Base-by-base conservation (phyloP, 2,888 invertebrate genomes). In the Rhorus exstirpatorius region DNA sequence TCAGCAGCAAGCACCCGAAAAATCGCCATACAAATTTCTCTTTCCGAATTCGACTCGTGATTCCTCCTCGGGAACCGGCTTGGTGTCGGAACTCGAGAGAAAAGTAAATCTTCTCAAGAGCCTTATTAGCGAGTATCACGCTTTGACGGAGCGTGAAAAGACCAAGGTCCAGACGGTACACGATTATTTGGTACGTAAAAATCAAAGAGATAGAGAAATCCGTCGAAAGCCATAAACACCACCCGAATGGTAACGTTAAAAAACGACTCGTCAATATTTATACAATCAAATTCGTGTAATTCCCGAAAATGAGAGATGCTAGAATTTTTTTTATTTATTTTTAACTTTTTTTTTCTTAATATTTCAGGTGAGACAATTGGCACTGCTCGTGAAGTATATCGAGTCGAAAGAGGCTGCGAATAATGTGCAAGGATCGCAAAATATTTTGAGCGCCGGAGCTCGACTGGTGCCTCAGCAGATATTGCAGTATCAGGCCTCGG, bases 111-210 rank as follows among this genome's bases (percentile, higher is more conserved):
- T 89, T 24, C 78, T 92, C 38, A 85, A 87, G 55, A 80, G 80
- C 44, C 84, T 92, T 31, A 87, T 91, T 35, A 84, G 86, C 12
- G 89, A 91, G 53, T 92, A 91, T 81, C 86, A 87, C 8, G 75
- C 82, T 0, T 71, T 91, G 21, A 77, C 87, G 2, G 84, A 83
- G 3, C 83, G 77, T 21, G 90, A 91, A 7, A 90, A 89, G 76
- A 86, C 78, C 24, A 89, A 87, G n/a, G 89, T 91, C 7, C 87
- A 87, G 72, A 77, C 87, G n/a, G 88, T 91, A 31, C 86, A 89
- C 51, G 89, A 91, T 67, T 91, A 91, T 81, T 80, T 91, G 88
- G 91, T 91, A 79, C 7, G 41, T 10, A 7, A 14, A 1, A 12
- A 35, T 19, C n/a, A n/a, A 55, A 55, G n/a, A 31, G 31, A 49